Base-by-base conservation (phyloP, 2,113 vertebrate species). In the Calyptomena viridis region DNA sequence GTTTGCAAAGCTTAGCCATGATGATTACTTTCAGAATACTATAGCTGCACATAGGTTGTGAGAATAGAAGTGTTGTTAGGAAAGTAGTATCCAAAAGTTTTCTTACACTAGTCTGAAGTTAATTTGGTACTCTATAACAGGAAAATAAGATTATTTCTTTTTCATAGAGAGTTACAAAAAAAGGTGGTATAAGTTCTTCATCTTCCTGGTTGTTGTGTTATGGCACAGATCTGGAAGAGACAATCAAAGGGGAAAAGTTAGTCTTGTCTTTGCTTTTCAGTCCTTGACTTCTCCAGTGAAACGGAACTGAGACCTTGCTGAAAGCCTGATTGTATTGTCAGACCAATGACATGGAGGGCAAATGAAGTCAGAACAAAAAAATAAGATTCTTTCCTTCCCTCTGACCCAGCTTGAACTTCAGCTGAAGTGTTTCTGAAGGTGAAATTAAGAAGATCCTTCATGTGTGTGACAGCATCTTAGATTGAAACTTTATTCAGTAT, bases 361-460 rank as follows among this genome's bases (percentile, higher is more conserved):
- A 80, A 84, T 59, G 72, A 94, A 68, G 37, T 69, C 62, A 87
- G 52, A 89, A 64, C 7, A 71, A 81, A 80, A 89, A 42, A 23
- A 46, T 6, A 77, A 71, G 9, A 69, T 73, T 76, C 18, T 84
- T 91, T 87, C 20, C 24, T 89, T 21, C 8, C 15, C 35, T 87
- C 44, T 85, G 87, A 94, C 40, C 62, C 18, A 37, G 7, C 14
- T 3, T 78, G 84, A 94, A 64, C 47, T 84, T 89, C 16, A 92
- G 39, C 37, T 84, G 69, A 82, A 73, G 16, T 46, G 25, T 22
- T 93, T 95, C 58, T 66, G 84, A 95, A 92, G 74, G 81, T 60
- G 53, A 95, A 83, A 95, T 95, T 94, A 79, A 50, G 80, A 92
- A 94, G 60, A 95, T 93, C 58, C 56, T 89, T 97, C 93, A 89